Evolutionary conservation across 2,797 vertebrate species (phyloP).

Genomic region (Semaprochilodus insignis): DNA sequence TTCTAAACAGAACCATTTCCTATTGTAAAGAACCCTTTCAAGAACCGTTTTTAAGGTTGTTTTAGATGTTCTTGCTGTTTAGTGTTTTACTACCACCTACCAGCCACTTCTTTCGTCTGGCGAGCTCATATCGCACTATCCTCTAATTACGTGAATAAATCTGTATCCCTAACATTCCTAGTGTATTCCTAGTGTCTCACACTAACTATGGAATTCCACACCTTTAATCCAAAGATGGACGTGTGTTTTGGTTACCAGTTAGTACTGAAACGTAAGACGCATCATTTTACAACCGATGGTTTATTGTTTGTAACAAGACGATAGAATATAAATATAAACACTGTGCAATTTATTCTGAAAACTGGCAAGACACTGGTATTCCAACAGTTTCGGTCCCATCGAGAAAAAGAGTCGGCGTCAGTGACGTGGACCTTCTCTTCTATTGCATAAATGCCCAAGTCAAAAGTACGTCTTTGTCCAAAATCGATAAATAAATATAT

Average conservation of each 20-base stretch:
- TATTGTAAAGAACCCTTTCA: too few relatives aligned
- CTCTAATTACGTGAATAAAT: too few relatives aligned
- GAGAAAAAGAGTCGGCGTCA: slow-evolving; percentile 34
- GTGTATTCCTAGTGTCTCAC: too few relatives aligned
- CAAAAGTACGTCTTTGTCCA: slow-evolving; percentile 60
- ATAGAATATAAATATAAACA: slow-evolving; percentile 61
- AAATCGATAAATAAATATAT: slow-evolving; percentile 31
- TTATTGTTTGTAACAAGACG: slow-evolving; percentile 60
- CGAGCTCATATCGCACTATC: too few relatives aligned
- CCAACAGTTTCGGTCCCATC: slow-evolving; percentile 60
- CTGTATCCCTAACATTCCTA: too few relatives aligned
- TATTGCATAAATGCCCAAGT: slow-evolving; percentile 53
- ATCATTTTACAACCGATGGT: slow-evolving; percentile 42
- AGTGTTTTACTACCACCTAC: too few relatives aligned
- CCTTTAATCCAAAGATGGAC: slow-evolving; percentile 18
- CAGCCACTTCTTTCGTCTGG: too few relatives aligned
- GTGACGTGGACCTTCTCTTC: slow-evolving; percentile 53
- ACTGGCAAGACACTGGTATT: slow-evolving; percentile 64
- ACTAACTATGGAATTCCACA: too few relatives aligned
- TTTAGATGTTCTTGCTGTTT: too few relatives aligned
- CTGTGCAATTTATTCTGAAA: slow-evolving; percentile 63
- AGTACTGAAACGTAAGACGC: slow-evolving; percentile 2
- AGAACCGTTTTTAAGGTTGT: too few relatives aligned
- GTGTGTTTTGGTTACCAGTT: too few relatives aligned
- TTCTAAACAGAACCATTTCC: too few relatives aligned